Conservation (phyloP, 2,797 vertebrate species). For the Avahi laniger region DNA sequence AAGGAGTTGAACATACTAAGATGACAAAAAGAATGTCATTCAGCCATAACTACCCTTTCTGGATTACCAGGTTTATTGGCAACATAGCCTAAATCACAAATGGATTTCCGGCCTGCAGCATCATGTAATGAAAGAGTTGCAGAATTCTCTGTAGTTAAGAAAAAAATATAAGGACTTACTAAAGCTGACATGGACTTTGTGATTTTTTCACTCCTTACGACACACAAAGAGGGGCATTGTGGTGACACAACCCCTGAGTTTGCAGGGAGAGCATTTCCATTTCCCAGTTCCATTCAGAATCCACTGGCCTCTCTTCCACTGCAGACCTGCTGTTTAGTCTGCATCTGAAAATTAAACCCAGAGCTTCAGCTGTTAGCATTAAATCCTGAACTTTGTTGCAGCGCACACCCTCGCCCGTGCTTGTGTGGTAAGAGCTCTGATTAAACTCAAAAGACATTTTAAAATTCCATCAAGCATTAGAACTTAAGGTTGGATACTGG, state of each 20-base stretch:
- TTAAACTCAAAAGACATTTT: conserved; percentile 72
- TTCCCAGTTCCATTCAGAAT: conserved; percentile 58
- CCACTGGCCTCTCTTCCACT: conserved; percentile 63
- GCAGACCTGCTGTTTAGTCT: conserved; percentile 82
- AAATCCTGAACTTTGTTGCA: conserved; percentile 68
- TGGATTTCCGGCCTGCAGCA: conserved; percentile 75
- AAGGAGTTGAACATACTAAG: conserved; percentile 70
- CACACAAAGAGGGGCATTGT: conserved; percentile 42
- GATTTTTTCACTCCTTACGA: conserved; percentile 14
- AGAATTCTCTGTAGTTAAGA: conserved; percentile 74
- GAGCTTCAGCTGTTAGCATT: conserved; percentile 73
- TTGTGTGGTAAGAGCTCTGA: conserved; percentile 69
- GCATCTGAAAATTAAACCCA: conserved; percentile 83
- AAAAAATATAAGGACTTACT: neutral
- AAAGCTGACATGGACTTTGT: conserved; percentile 49
- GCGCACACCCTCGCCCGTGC: conserved; percentile 56
- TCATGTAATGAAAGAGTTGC: conserved; percentile 74
- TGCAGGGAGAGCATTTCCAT: conserved; percentile 65
- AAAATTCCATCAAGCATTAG: conserved; percentile 68
- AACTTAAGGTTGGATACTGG: neutral
- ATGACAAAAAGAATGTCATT: conserved; percentile 77
- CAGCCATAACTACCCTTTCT: conserved; percentile 71
- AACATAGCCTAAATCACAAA: conserved; percentile 76
- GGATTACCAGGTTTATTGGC: conserved; percentile 74
- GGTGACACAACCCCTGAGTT: conserved; percentile 55